Base-by-base conservation (phyloP, 1,140 invertebrate genomes). In the Drosophila serrata region DNA sequence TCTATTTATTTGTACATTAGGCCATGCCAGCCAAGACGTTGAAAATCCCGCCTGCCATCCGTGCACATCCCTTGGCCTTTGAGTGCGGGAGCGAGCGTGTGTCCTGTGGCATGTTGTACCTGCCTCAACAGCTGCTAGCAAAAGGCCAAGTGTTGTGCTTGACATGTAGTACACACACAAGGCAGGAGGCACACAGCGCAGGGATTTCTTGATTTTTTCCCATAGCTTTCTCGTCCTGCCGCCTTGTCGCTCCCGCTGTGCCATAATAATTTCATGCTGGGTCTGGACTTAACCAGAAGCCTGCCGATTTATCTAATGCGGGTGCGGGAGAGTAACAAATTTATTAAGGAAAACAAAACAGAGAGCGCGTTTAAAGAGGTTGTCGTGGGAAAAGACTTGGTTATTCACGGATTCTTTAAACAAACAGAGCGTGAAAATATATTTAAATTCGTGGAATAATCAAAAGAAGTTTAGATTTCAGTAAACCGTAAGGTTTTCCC, bases 111-210 rank as follows among this genome's bases (percentile, higher is more conserved):
- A 43, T 64, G 58, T 70, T 64, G 60, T 75, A 84, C 80, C 84
- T 82, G 80, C 59, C 40, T 68, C 58, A 79, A 79, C 79, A 88
- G 85, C 80, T 84, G 76, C 80, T 70, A 70, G 85, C 72, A 88
- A 87, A 88, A 88, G 85, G 80, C 76, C 84, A 84, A 87, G 84
- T 87, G 84, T 87, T 82, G 80, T 88, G 84, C 84, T 87, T 87
- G 84, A 87, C 84, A 84, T 78, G 67, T 80, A 55, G 51, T 55
- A 55, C 51, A 63, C 51, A 63, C 76, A 63, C 79, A 76, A 39
- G 76, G 68, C 79, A 70, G 59, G 45, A 35, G 49, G 49, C 49
- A 53, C 57, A 82, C 56, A 69, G 58, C 33, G 11, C 51, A 49
- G 46, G 53, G 74, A 60, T 57, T 68, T 85, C 59, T 67, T 58